Conservation (phyloP, 2,113 vertebrate genomes). For the Brienomyrus longianalis region DNA sequence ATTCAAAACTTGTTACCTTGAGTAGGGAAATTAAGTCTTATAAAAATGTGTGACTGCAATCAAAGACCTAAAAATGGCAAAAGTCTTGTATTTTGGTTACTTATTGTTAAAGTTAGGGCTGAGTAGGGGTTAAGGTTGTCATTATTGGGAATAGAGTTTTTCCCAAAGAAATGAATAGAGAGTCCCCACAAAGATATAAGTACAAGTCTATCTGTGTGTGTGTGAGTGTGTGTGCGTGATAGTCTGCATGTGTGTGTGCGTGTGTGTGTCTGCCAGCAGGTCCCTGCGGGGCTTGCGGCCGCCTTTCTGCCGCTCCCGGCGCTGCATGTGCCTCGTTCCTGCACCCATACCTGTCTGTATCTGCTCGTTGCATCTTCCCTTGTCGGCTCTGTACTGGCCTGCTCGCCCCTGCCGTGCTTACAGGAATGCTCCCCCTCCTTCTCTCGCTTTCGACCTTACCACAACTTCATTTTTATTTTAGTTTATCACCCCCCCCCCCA, state of each 20-base stretch:
- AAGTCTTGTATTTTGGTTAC: no score
- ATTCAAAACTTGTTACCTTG: neutral
- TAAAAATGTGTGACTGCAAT: no score
- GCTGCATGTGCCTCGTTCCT: neutral
- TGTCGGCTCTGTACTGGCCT: neutral
- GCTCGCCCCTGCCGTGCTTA: neutral
- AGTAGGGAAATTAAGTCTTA: neutral
- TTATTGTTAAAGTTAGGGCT: no score
- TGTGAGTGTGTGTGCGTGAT: no score
- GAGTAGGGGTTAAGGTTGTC: no score
- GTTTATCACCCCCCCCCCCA: neutral
- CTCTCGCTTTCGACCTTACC: conserved; percentile 14
- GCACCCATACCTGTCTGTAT: neutral
- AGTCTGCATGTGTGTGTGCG: neutral
- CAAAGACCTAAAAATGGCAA: no score
- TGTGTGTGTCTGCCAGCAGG: neutral
- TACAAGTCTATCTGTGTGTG: neutral
- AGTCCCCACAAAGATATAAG: no score
- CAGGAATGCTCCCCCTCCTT: neutral
- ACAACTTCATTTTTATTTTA: conserved; percentile 12
- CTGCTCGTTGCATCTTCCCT: neutral
- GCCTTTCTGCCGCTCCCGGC: neutral
- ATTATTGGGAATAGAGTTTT: no score
- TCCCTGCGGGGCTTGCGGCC: neutral
- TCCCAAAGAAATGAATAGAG: no score